These are phyloP conservation scores for Panopea generosa DNA, from an alignment of 2,888 invertebrate species.

Conservation along the genomic window DNA sequence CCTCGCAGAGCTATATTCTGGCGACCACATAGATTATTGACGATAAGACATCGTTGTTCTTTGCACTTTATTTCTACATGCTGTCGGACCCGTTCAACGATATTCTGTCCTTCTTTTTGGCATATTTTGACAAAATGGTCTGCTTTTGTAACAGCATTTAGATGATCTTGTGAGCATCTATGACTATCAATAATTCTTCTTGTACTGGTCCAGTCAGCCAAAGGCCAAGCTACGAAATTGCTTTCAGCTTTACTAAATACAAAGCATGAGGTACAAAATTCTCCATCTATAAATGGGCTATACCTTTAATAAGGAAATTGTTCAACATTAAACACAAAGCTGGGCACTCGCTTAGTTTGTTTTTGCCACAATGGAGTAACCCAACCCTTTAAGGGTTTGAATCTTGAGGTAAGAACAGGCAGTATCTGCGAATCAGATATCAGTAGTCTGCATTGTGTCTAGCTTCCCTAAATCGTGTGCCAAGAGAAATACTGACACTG, in stretches of 20 bases:
- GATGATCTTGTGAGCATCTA: slow-evolving; percentile 2
- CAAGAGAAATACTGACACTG: too few relatives aligned
- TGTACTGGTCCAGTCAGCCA: slow-evolving; percentile 16
- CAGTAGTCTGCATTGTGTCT: not conserved
- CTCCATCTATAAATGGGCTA: not conserved
- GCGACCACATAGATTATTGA: slow-evolving; percentile 20
- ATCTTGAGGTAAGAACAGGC: not conserved
- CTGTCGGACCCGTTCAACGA: not conserved
- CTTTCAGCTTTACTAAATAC: not conserved
- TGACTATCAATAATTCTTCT: slow-evolving; percentile 11
- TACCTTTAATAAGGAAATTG: not conserved
- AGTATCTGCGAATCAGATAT: not conserved
- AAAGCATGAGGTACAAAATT: slow-evolving; percentile 9
- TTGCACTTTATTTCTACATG: not conserved
- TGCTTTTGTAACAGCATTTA: slow-evolving; percentile 6
- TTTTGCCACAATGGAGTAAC: not conserved
- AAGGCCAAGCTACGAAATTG: not conserved
- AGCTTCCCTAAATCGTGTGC: not conserved
- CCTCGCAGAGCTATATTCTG: slow-evolving; percentile 16
- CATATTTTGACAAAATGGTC: slow-evolving; percentile 10
- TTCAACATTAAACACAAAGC: slow-evolving; percentile 6
- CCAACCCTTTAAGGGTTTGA: not conserved
- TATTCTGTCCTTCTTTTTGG: not conserved
- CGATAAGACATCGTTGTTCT: slow-evolving; percentile 4
- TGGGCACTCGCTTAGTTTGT: not conserved